Conservation (phyloP, 2,888 invertebrate genomes). For the Lochmaea capreae region DNA sequence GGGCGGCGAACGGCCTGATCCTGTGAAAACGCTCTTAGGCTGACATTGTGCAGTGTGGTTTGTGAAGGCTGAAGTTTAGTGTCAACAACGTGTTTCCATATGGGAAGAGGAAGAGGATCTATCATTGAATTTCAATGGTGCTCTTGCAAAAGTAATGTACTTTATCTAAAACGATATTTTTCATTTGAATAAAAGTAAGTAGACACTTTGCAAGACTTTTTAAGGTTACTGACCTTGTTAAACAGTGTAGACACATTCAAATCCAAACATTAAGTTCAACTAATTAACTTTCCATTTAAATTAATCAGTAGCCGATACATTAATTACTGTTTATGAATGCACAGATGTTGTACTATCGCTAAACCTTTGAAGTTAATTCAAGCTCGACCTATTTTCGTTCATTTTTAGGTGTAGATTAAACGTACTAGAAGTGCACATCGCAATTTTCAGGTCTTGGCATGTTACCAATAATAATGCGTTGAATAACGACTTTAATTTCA, state of each 20-base stretch:
- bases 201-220: neutral
- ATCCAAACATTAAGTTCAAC: neutral
- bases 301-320: neutral
- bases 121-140: too few relatives aligned
- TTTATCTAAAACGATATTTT: too few relatives aligned
- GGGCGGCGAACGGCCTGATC: too few relatives aligned
- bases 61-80: too few relatives aligned
- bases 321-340: neutral
- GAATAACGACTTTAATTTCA: neutral
- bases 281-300: constrained; percentile 1
- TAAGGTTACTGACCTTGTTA: neutral
- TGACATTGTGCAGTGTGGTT: too few relatives aligned
- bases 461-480: neutral
- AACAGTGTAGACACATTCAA: neutral
- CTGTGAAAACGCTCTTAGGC: too few relatives aligned
- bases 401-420: constrained; percentile 4
- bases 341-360: neutral
- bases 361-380: neutral
- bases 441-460: constrained; percentile 6
- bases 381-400: neutral
- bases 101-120: too few relatives aligned
- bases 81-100: too few relatives aligned
- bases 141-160: too few relatives aligned
- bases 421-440: neutral
- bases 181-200: neutral